Percentiles rank a stretch among this genome's conserved stretches.
phyloP scores from a whole-genome alignment of 2,113 vertebrate species.

The Mohoua ochrocephala region DNA sequence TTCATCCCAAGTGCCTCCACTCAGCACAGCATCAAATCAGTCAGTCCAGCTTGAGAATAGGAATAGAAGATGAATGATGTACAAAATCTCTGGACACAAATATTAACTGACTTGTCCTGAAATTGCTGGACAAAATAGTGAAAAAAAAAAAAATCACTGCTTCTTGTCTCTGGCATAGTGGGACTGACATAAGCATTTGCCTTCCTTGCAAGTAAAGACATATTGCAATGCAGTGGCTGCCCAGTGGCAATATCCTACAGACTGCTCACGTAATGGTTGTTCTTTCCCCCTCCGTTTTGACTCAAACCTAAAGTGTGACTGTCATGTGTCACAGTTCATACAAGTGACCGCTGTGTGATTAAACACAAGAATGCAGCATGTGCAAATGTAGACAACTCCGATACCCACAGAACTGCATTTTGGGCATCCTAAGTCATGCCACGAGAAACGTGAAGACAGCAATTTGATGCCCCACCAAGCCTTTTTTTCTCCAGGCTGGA shows the following conservation, averaged over 20 bases:
- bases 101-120: neutral
- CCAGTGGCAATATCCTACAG: neutral
- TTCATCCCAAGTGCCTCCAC: neutral
- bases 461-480: neutral
- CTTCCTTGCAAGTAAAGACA: neutral
- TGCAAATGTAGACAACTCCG: neutral
- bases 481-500: neutral
- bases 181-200: neutral
- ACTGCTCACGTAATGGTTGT: neutral
- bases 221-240: neutral
- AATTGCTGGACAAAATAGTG: neutral
- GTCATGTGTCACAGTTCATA: neutral
- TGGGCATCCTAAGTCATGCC: neutral
- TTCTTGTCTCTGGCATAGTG: neutral
- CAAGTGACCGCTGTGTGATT: neutral
- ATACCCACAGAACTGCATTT: neutral
- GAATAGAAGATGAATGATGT: neutral
- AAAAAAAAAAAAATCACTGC: neutral
- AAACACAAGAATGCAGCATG: neutral
- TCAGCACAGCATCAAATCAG: neutral
- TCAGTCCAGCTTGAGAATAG: neutral
- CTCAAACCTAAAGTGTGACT: neutral
- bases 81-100: neutral
- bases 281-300: neutral
- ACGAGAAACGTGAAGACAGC: rapidly evolving